Evolutionary conservation across 2,113 vertebrate species (phyloP).

Genomic region (Leptodactylus fuscus): DNA sequence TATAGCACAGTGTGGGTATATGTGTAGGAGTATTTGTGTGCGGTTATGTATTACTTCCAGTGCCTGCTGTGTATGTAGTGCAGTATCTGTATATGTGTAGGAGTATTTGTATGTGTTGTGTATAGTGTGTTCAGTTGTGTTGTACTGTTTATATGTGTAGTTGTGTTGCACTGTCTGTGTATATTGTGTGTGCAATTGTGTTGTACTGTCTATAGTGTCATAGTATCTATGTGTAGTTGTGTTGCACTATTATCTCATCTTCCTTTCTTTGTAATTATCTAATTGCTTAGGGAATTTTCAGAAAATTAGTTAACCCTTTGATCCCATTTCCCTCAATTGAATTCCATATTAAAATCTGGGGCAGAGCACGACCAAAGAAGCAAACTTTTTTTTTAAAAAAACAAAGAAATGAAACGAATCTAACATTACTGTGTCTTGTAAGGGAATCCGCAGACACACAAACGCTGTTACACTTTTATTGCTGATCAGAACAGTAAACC

Average conservation of each 20-base stretch:
- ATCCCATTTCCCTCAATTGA: not conserved
- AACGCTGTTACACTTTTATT: no score
- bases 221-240: not conserved
- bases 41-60: no score
- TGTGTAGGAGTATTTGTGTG: no score
- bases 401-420: not conserved
- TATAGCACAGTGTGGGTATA: no score
- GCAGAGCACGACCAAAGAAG: not conserved
- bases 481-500: no score
- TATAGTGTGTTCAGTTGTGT: no score
- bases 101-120: no score
- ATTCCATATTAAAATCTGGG: not conserved
- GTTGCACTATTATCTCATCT: not conserved
- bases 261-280: slow-evolving; percentile 17
- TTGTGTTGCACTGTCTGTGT: no score
- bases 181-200: no score
- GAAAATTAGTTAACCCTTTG: slow-evolving; percentile 40
- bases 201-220: no score
- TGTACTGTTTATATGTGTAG: no score
- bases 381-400: slow-evolving; percentile 10
- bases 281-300: slow-evolving; percentile 15
- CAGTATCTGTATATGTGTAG: no score
- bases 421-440: not conserved
- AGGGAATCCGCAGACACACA: not conserved
- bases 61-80: not conserved